phyloP scores from a whole-genome alignment of 2,113 vertebrate species.

The Scatophagus argus region DNA sequence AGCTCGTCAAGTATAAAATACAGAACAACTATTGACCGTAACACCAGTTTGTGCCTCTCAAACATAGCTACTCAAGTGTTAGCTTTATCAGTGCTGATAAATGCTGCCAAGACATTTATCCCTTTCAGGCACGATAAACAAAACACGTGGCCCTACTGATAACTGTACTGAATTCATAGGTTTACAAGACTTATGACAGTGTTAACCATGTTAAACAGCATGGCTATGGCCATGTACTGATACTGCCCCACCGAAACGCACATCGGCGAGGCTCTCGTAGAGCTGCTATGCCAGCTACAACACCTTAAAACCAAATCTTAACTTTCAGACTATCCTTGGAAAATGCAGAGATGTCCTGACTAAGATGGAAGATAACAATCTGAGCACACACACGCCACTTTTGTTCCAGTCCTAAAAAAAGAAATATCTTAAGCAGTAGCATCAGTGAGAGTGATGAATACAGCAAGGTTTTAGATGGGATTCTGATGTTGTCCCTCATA shows the following conservation, averaged over 20 bases:
- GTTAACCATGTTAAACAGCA: neutral
- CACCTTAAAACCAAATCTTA: neutral
- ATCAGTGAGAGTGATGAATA: conserved; percentile 31
- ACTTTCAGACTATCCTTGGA: neutral
- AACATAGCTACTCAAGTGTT: neutral
- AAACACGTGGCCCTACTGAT: too few species aligned
- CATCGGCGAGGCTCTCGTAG: neutral
- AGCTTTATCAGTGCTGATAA: neutral
- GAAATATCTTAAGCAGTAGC: conserved; percentile 8
- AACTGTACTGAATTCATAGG: too few species aligned
- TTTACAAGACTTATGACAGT: too few species aligned
- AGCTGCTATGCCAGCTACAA: neutral
- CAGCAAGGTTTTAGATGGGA: conserved; percentile 9
- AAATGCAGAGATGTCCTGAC: neutral
- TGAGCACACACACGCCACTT: neutral
- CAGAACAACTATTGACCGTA: too few species aligned
- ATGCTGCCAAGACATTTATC: too few species aligned
- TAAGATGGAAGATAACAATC: neutral
- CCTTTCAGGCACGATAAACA: too few species aligned
- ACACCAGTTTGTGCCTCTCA: too few species aligned
- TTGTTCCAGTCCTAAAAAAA: neutral
- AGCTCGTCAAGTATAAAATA: too few species aligned
- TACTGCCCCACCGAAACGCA: neutral
- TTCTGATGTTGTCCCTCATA: conserved; percentile 35
- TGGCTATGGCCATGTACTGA: neutral